Evolutionary conservation across 2,797 vertebrate species (phyloP), one percentile per base, ranked within the genome.

Genomic region (Pristis pectinata): DNA sequence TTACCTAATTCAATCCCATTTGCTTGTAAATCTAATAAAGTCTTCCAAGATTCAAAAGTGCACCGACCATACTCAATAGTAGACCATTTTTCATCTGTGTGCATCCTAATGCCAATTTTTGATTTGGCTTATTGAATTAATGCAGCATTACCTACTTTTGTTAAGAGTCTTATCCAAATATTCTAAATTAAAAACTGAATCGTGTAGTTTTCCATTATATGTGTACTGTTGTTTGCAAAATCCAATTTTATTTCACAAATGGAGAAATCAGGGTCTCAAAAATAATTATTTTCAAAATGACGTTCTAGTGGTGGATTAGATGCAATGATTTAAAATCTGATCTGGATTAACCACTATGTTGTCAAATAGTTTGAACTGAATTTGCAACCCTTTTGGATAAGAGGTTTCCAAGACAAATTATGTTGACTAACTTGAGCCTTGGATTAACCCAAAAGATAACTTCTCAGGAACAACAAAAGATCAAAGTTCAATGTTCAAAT

Each of bases 291-390:
- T 85, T 85, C 27, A 85, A 22, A 85, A 56, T 85, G 22, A 85
- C 44, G 79, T 41, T 41, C n/a, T 19, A 5, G 8, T 15, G 34
- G 27, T 53, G 24, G 83, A 59, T 59, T 87, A 87, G 49, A 59
- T 34, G 95, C 67, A 95, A 96, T 96, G 89, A 95, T 95, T 70
- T 94, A 95, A 96, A 96, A 95, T 95, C 95, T 95, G 96, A 95
- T 94, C 95, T 95, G 95, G 95, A 96, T 94, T 95, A 96, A 87
- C 89, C 95, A 53, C 53, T 79, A 95, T 83, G 72, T 95, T 95
- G 95, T 95, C 96, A 97, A 96, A 96, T 95, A 96, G 83, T 87
- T 56, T 87, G 49, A 87, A 30, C 9, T 87, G 83, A 53, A 87
- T 30, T 53, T 87, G 49, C 17, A 30, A 34, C 30, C 49, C n/a